These are phyloP conservation scores for Archivesica marissinica DNA, from an alignment of 1,140 invertebrate genomes.

Conservation along the genomic window DNA sequence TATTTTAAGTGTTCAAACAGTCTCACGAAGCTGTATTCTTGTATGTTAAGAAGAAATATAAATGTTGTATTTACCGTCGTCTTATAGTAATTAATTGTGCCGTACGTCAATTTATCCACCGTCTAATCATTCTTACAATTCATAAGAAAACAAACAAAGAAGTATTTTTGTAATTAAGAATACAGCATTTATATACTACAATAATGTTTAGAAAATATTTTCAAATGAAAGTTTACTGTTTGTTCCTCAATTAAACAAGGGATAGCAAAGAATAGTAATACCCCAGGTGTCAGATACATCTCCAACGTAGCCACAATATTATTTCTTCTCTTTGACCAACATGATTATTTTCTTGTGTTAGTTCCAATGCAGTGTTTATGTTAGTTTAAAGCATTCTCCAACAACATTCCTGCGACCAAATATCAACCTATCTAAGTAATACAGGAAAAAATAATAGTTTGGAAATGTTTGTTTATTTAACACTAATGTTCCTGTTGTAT, in stretches of 20 bases:
- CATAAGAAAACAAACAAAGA: background rate
- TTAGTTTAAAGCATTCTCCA: slow-evolving; percentile 32
- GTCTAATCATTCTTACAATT: background rate
- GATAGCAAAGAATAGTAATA: background rate
- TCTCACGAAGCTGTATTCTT: slow-evolving; percentile 17
- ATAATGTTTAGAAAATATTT: slow-evolving; percentile 28
- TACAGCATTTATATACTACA: background rate
- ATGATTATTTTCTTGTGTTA: slow-evolving; percentile 19
- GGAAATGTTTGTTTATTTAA: background rate
- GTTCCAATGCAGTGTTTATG: slow-evolving; percentile 33
- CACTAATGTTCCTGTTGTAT: background rate
- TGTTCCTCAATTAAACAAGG: background rate
- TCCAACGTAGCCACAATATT: background rate
- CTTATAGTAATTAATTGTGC: background rate
- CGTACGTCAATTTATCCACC: slow-evolving; percentile 9
- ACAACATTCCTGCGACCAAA: slow-evolving; percentile 12
- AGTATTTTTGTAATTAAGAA: slow-evolving; percentile 31
- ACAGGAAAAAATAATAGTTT: slow-evolving; percentile 40
- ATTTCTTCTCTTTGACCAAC: background rate
- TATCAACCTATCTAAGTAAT: slow-evolving; percentile 21
- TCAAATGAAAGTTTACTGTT: background rate
- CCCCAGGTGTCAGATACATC: slow-evolving; percentile 25
- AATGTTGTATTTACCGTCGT: slow-evolving; percentile 24
- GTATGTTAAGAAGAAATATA: background rate
- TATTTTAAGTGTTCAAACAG: background rate